phyloP scores from a whole-genome alignment of 2,797 vertebrate species.

The Novumbra hubbsi region DNA sequence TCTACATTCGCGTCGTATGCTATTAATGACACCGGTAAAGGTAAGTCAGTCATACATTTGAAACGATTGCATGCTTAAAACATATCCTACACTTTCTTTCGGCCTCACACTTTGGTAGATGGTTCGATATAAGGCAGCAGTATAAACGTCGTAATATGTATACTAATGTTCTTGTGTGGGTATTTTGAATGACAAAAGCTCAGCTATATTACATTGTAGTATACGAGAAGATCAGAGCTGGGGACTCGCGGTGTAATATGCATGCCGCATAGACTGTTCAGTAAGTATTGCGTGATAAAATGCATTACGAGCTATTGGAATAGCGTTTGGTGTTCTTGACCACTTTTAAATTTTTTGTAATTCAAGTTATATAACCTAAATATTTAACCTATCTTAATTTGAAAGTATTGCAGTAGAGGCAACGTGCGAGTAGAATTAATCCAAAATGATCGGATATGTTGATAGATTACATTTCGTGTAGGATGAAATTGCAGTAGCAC shows the following conservation, averaged over 20 bases:
- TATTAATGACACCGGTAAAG: conserved; percentile 45
- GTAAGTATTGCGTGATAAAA: neutral
- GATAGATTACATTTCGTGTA: neutral
- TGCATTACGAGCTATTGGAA: neutral
- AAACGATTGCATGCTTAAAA: neutral
- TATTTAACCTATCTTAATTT: neutral
- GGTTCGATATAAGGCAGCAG: neutral
- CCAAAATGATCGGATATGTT: neutral
- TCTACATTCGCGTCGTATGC: conserved; percentile 43
- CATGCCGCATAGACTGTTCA: neutral
- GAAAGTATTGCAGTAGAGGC: neutral
- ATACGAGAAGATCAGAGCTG: neutral
- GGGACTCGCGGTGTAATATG: neutral
- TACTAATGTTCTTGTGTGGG: neutral
- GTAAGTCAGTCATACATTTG: conserved; percentile 55
- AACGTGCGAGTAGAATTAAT: neutral
- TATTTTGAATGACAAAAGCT: conserved; percentile 3
- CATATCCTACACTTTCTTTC: neutral
- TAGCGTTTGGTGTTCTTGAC: neutral
- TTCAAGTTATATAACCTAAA: neutral
- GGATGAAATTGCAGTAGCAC: conserved; percentile 4
- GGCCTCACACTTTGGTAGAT: neutral
- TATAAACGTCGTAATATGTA: conserved; percentile 17
- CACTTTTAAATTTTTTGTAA: neutral
- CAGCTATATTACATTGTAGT: neutral